phyloP scores from a whole-genome alignment of 2,113 vertebrate genomes.

The Fulmarus glacialis region DNA sequence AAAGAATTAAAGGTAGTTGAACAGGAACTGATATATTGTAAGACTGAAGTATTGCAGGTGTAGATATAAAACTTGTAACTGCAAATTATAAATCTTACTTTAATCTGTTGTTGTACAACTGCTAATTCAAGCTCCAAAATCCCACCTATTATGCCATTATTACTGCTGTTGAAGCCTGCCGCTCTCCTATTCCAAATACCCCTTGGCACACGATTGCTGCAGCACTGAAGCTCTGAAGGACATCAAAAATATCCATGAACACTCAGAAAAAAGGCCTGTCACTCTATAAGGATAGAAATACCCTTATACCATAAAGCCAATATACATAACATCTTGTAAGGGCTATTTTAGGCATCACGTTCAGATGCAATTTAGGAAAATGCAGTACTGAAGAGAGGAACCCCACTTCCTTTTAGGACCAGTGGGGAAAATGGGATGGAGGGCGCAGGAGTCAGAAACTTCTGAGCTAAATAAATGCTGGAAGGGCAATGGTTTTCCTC shows the following conservation, averaged over 20 bases:
- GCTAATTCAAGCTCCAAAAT: background rate
- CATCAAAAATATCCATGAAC: background rate
- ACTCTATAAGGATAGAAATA: background rate
- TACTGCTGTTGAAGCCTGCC: background rate
- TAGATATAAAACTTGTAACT: background rate
- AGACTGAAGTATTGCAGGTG: background rate
- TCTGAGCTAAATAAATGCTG: background rate
- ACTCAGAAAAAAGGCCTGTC: background rate
- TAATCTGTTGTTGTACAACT: background rate
- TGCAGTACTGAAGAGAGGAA: background rate
- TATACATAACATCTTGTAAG: background rate
- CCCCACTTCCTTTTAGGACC: background rate
- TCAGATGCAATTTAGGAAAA: background rate
- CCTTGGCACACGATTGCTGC: fast-evolving
- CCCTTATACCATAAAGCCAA: background rate
- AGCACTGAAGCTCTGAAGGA: background rate
- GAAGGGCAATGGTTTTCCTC: background rate
- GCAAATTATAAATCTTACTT: background rate
- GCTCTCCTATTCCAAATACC: background rate
- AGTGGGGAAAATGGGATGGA: background rate
- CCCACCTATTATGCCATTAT: background rate
- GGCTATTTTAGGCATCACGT: background rate
- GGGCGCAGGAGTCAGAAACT: background rate
- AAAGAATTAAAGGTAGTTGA: background rate
- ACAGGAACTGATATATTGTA: background rate